Conservation (phyloP, 2,797 vertebrate species). For the Carapus acus region DNA sequence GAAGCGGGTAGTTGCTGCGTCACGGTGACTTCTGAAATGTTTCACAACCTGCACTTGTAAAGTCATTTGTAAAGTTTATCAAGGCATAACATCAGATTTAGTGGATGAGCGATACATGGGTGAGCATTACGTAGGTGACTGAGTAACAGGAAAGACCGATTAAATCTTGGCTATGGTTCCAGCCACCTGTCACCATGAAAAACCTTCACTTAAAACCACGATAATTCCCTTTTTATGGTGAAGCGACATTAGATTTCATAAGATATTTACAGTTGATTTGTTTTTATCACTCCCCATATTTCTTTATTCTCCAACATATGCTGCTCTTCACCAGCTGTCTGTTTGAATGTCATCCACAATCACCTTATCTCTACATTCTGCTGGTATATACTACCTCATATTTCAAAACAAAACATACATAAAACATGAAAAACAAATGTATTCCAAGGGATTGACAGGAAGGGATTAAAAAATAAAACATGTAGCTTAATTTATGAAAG, state of each 20-base stretch:
- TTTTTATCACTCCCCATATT: conserved; percentile 11
- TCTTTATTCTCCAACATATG: not conserved
- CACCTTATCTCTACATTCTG: conserved; percentile 67
- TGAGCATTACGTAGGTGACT: too few relatives aligned
- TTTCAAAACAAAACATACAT: conserved; percentile 70
- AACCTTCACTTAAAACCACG: conserved; percentile 19
- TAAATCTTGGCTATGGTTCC: conserved; percentile 16
- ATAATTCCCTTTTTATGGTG: not conserved
- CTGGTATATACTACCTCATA: conserved; percentile 83
- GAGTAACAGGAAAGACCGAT: too few relatives aligned
- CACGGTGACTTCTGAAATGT: conserved; percentile 20
- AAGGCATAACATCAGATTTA: conserved; percentile 36
- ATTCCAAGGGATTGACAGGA: conserved; percentile 14
- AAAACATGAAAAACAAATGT: conserved; percentile 20
- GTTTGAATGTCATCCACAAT: conserved; percentile 17
- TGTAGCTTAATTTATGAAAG: not conserved
- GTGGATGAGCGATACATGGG: conserved; percentile 11
- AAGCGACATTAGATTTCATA: not conserved
- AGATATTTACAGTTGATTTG: conserved; percentile 5
- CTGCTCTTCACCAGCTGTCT: not conserved
- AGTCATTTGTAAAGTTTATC: conserved; percentile 45
- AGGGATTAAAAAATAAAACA: not conserved
- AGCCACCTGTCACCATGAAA: conserved; percentile 19
- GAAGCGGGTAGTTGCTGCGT: conserved; percentile 17
- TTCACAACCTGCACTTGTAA: conserved; percentile 46